Percentiles rank a stretch among this genome's conserved stretches.
Evolutionary conservation across 2,888 invertebrate genomes (phyloP).

Genomic region (Nephrotoma flavescens): DNA sequence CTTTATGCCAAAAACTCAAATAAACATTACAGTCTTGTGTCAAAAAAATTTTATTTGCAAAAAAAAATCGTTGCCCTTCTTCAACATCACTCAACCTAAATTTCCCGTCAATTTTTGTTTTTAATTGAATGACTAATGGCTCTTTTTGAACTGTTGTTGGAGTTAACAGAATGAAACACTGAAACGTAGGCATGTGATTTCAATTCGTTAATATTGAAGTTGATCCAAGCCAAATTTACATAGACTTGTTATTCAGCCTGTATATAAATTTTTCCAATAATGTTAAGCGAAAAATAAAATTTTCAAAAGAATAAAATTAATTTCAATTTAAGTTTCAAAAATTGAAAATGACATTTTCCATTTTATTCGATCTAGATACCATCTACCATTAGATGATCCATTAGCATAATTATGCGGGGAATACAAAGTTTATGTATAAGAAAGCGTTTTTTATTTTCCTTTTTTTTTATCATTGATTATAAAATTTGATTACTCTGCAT

Average conservation of each 20-base stretch:
- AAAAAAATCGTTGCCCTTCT: not conserved
- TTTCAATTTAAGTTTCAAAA: not conserved
- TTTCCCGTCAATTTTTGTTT: not conserved
- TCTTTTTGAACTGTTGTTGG: not conserved
- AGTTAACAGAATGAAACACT: not conserved
- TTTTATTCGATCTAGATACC: not conserved
- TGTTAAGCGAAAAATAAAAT: not conserved
- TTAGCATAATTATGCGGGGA: not conserved
- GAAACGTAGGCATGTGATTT: not conserved
- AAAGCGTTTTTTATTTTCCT: not conserved
- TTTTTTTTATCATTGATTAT: not conserved
- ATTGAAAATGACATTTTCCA: not conserved
- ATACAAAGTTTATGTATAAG: not conserved
- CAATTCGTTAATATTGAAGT: too few relatives aligned
- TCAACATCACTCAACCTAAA: not conserved
- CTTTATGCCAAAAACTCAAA: not conserved
- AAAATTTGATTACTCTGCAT: not conserved
- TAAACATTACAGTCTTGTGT: not conserved
- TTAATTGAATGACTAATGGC: not conserved
- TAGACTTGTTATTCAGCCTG: too few relatives aligned
- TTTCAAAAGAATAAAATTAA: too few relatives aligned
- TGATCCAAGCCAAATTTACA: too few relatives aligned
- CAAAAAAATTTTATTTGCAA: not conserved
- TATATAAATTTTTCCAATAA: too few relatives aligned
- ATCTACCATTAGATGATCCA: not conserved